These are phyloP conservation scores for Stramonita haemastoma DNA, from an alignment of 2,888 invertebrate genomes.

Conservation along the genomic window DNA sequence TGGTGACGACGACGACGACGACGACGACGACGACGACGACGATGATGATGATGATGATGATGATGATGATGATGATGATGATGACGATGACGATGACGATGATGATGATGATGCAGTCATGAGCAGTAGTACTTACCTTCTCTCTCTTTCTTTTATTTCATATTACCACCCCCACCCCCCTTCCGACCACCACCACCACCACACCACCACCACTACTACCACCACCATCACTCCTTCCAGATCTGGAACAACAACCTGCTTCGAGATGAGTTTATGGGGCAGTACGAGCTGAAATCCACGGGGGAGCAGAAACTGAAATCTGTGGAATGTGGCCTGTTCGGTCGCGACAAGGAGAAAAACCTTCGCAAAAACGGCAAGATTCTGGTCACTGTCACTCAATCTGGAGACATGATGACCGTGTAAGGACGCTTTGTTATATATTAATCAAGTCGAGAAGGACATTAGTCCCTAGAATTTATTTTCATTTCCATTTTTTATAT, in stretches of 20 bases:
- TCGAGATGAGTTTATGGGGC: constrained; percentile 76
- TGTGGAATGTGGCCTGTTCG: constrained; percentile 64
- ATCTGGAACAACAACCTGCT: constrained; percentile 77
- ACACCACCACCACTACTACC: neutral
- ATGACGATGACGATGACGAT: neutral
- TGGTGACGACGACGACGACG: neutral
- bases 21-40: neutral
- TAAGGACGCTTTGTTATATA: constrained; percentile 44
- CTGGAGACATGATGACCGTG: constrained; percentile 61
- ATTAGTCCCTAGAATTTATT: too few relatives aligned
- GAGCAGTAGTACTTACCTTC: neutral
- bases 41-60: neutral
- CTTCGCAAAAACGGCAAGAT: constrained; percentile 66
- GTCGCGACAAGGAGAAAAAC: constrained; percentile 65
- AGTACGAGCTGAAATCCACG: constrained; percentile 62
- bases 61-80: neutral
- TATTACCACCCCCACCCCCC: neutral
- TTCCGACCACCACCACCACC: neutral
- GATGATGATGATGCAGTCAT: neutral
- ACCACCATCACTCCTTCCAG: constrained; percentile 65
- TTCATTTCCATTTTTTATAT: too few relatives aligned
- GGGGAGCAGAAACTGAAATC: constrained; percentile 60
- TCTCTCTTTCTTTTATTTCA: neutral
- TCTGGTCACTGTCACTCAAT: constrained; percentile 68
- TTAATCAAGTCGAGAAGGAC: too few relatives aligned